Conservation (phyloP, 1,140 invertebrate genomes). For the Eueides isabella region DNA sequence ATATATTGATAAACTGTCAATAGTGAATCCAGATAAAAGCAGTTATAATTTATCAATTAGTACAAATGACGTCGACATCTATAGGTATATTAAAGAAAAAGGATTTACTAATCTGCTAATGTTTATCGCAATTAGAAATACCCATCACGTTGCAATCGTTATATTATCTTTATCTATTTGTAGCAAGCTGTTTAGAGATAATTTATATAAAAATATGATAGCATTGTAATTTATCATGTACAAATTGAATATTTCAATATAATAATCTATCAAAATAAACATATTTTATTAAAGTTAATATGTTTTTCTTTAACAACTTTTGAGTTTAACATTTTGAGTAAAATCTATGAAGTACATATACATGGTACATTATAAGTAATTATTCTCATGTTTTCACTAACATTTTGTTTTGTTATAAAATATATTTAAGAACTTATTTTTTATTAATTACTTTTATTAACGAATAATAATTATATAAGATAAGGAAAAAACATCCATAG, state of each 20-base stretch:
- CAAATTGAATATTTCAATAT: neutral
- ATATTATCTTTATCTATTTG: neutral
- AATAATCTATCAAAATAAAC: conserved; percentile 1
- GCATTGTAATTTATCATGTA: neutral
- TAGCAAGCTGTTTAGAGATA: neutral
- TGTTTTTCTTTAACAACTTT: too few species aligned
- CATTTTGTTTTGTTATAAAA: too few species aligned
- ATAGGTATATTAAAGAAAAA: neutral
- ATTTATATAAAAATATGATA: neutral
- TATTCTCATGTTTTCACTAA: too few species aligned
- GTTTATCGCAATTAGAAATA: conserved; percentile 1
- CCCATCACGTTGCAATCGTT: neutral
- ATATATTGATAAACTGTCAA: neutral
- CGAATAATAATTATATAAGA: too few species aligned
- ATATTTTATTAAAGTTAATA: neutral
- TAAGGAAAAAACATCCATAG: too few species aligned
- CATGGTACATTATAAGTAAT: too few species aligned
- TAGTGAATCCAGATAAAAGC: neutral
- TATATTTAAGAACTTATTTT: too few species aligned
- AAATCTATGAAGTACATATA: neutral
- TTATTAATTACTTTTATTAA: too few species aligned
- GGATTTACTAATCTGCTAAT: neutral
- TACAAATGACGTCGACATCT: neutral
- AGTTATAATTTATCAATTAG: neutral
- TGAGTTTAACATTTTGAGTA: neutral